Evolutionary conservation across 2,888 invertebrate genomes (phyloP).

Genomic region (Drosophila nigricruria): DNA sequence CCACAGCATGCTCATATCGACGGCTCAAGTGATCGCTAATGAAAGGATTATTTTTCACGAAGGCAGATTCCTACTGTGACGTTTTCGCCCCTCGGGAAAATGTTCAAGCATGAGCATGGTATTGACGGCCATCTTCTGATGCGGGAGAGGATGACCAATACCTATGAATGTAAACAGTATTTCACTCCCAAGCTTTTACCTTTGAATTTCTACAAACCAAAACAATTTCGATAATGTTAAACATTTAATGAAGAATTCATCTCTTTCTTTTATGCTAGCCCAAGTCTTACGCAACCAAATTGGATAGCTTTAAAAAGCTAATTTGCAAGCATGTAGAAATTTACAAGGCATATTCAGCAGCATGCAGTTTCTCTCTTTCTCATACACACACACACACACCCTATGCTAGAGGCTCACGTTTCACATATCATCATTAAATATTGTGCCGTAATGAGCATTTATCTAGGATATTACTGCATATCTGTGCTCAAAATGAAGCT

Average conservation of each 20-base stretch:
- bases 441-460: slow-evolving; percentile 69
- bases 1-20: too few relatives aligned
- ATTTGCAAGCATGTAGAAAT: slow-evolving; percentile 6
- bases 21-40: too few relatives aligned
- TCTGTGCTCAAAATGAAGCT: slow-evolving; percentile 47
- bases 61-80: neutral
- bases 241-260: too few relatives aligned
- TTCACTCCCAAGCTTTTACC: neutral
- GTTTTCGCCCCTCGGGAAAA: neutral
- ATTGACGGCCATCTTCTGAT: too few relatives aligned
- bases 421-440: slow-evolving; percentile 72
- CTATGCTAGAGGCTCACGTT: slow-evolving; percentile 9
- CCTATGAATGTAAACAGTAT: too few relatives aligned
- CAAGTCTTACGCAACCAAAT: neutral
- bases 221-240: neutral
- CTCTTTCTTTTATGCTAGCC: neutral
- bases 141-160: too few relatives aligned
- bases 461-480: slow-evolving; percentile 54
- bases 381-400: neutral
- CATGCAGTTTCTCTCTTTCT: too few relatives aligned
- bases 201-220: neutral
- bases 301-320: slow-evolving; percentile 2
- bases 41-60: neutral
- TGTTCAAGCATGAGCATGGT: neutral
- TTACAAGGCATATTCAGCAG: neutral